Percentiles rank a stretch among this genome's conserved stretches.
Evolutionary conservation across 2,888 invertebrate genomes (phyloP).

Genomic region (Dysmachus trigonus): DNA sequence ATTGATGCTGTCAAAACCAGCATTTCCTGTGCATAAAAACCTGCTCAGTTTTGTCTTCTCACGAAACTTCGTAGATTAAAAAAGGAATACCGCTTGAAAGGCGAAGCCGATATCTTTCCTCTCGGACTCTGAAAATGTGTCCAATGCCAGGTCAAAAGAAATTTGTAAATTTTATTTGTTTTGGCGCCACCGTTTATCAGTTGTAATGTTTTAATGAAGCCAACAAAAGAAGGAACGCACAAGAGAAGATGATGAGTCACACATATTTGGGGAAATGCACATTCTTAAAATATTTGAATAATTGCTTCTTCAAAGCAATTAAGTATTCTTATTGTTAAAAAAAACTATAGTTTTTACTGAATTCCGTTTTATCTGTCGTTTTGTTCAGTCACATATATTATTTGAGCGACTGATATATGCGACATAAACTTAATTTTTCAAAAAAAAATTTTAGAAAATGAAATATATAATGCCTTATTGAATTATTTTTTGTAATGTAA

Average conservation of each 20-base stretch:
- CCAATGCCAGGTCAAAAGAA: conserved; percentile 35
- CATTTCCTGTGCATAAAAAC: conserved; percentile 35
- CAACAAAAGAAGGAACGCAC: not conserved
- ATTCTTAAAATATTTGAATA: not conserved
- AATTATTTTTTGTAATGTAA: not conserved
- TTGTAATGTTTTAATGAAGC: conserved; percentile 34
- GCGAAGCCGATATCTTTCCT: not conserved
- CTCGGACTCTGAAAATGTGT: not conserved
- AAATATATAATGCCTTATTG: not conserved
- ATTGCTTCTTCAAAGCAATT: conserved; percentile 6
- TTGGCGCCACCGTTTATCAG: conserved; percentile 44
- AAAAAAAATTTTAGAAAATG: not conserved
- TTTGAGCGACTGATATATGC: not conserved
- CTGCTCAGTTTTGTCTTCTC: conserved; percentile 9
- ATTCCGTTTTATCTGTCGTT: not conserved
- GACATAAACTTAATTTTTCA: not conserved
- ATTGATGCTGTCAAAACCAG: conserved; percentile 40
- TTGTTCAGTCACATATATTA: not conserved
- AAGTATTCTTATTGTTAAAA: not conserved
- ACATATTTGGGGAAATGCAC: conserved; percentile 13
- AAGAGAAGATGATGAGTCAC: conserved; percentile 1
- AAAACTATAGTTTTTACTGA: not conserved
- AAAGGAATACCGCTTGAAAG: not conserved
- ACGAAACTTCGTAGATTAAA: conserved; percentile 29
- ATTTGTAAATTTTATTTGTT: conserved; percentile 40